A percentile compares a stretch with the other conserved stretches of the same genome.
Evolutionary conservation across 1,140 invertebrate genomes (phyloP).

Genomic region (Drosophila bifasciata): DNA sequence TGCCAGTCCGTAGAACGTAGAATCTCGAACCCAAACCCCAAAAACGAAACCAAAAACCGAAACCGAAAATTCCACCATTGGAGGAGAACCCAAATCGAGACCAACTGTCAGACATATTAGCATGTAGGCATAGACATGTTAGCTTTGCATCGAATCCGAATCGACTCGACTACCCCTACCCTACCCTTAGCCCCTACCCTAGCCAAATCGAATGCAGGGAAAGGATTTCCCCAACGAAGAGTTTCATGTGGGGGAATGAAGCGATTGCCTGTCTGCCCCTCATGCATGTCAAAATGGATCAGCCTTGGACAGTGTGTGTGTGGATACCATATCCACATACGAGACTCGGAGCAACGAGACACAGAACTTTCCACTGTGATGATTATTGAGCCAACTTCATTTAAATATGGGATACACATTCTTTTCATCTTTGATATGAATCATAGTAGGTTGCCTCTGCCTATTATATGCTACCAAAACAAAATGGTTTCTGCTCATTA

Average conservation of each 20-base stretch:
- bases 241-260: constrained; percentile 21
- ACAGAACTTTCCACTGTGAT: constrained; percentile 1
- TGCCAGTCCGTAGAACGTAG: background rate
- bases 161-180: background rate
- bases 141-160: constrained; percentile 32
- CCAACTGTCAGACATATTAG: constrained; percentile 80
- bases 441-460: no score
- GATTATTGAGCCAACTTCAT: background rate
- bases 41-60: no score
- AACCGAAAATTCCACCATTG: no score
- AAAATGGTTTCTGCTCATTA: background rate
- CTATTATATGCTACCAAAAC: background rate
- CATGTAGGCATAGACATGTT: constrained; percentile 73
- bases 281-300: constrained; percentile 33
- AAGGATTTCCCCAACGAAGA: constrained; percentile 21
- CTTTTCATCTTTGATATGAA: no score
- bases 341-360: background rate
- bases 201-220: constrained; percentile 5
- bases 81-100: constrained; percentile 55
- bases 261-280: constrained; percentile 36
- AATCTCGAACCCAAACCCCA: constrained; percentile 4
- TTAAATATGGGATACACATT: no score
- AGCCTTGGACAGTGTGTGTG: constrained; percentile 19
- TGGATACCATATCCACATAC: constrained; percentile 9
- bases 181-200: background rate